Conservation (phyloP, 2,888 invertebrate species). For the Ophraella communa region DNA sequence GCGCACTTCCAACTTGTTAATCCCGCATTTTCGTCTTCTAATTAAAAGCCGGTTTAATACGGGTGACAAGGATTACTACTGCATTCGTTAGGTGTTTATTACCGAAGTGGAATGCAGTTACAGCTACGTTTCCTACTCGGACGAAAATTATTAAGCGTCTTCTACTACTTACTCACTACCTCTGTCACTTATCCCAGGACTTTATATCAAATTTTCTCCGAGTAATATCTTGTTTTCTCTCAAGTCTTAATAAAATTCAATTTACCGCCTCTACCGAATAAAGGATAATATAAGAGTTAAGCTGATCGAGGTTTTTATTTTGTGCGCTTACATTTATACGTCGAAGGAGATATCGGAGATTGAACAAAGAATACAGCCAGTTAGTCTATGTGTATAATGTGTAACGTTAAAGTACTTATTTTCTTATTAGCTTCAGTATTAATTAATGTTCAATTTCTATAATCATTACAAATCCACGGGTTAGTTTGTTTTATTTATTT, state of each 20-base stretch:
- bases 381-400: too few relatives aligned
- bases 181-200: slow-evolving; percentile 4
- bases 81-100: slow-evolving; percentile 32
- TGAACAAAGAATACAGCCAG: too few relatives aligned
- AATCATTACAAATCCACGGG: too few relatives aligned
- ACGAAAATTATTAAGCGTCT: slow-evolving; percentile 16
- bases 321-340: neutral
- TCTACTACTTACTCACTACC: too few relatives aligned
- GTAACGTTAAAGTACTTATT: too few relatives aligned
- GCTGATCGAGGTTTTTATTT: neutral
- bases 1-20: slow-evolving; percentile 31
- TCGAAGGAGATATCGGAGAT: too few relatives aligned
- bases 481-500: too few relatives aligned
- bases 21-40: slow-evolving; percentile 31
- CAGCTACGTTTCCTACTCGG: slow-evolving; percentile 15
- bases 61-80: slow-evolving; percentile 31
- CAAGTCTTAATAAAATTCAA: neutral
- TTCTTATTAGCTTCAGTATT: too few relatives aligned
- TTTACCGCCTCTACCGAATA: neutral
- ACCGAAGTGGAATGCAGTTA: slow-evolving; percentile 20
- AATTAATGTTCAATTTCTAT: too few relatives aligned
- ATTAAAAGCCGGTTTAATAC: slow-evolving; percentile 39
- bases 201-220: slow-evolving; percentile 6
- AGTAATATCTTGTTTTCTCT: slow-evolving; percentile 6
- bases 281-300: neutral